Evolutionary conservation across 2,113 vertebrate genomes (phyloP).

Genomic region (Misgurnus mizolepis): DNA sequence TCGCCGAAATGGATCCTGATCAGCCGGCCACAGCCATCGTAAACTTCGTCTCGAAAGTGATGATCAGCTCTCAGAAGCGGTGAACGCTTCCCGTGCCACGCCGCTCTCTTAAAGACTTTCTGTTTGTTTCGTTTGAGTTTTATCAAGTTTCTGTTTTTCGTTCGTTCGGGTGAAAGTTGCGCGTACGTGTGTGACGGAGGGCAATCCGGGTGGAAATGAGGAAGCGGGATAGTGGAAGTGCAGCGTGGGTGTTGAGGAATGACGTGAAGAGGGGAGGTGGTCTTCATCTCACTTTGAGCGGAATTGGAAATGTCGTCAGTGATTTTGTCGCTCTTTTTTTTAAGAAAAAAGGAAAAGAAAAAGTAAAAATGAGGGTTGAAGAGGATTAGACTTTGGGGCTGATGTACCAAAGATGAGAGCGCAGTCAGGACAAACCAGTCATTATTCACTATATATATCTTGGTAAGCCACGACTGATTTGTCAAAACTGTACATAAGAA

Average conservation of each 20-base stretch:
- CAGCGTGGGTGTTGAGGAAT: constrained; percentile 77
- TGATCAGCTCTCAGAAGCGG: constrained; percentile 90
- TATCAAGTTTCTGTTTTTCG: constrained; percentile 33
- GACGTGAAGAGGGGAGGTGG: constrained; percentile 61
- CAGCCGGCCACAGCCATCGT: constrained; percentile 95
- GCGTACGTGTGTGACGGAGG: constrained; percentile 42
- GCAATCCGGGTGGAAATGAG: constrained; percentile 80
- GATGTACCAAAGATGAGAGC: constrained; percentile 73
- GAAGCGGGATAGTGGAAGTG: constrained; percentile 87
- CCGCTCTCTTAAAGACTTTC: constrained; percentile 57
- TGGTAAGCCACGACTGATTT: constrained; percentile 73
- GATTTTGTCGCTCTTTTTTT: constrained; percentile 63
- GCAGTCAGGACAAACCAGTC: constrained; percentile 61
- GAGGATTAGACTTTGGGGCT: constrained; percentile 68
- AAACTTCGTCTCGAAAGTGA: constrained; percentile 95
- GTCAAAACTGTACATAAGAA: constrained; percentile 68
- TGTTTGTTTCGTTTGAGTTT: constrained; percentile 54
- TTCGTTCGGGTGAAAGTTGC: constrained; percentile 35
- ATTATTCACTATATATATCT: constrained; percentile 64
- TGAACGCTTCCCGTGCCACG: constrained; percentile 72
- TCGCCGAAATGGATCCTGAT: constrained; percentile 92
- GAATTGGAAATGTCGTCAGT: constrained; percentile 59
- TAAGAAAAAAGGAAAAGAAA: constrained; percentile 63
- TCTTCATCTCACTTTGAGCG: constrained; percentile 63
- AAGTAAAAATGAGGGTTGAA: constrained; percentile 68